These are phyloP conservation scores for Zaprionus nigranus DNA, from an alignment of 1,140 invertebrate species.

Conservation along the genomic window DNA sequence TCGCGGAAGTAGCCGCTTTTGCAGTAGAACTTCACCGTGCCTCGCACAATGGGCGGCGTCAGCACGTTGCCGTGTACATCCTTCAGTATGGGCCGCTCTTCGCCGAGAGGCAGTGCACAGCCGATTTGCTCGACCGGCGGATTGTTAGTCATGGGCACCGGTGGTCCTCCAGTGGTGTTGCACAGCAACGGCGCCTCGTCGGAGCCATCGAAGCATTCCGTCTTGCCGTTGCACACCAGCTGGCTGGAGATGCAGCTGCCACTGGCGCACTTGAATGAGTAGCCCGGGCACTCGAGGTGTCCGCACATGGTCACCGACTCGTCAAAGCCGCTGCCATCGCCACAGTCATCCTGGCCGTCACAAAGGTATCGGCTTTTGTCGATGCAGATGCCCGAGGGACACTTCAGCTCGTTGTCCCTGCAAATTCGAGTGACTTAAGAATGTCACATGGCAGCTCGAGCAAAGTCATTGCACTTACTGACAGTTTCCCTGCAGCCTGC, in stretches of 20 bases:
- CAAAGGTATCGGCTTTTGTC: constrained; percentile 81
- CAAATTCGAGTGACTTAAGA: not conserved
- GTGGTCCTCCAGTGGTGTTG: constrained; percentile 74
- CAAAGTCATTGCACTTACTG: constrained; percentile 42
- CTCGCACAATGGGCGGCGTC: constrained; percentile 26
- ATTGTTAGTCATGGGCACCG: not conserved
- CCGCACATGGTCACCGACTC: constrained; percentile 86
- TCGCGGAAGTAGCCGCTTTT: constrained; percentile 39
- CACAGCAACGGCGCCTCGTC: constrained; percentile 85
- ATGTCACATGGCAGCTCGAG: no score
- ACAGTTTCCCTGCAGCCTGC: constrained; percentile 46
- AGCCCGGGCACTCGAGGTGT: constrained; percentile 82
- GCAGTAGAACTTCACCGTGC: constrained; percentile 56
- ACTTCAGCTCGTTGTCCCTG: constrained; percentile 63
- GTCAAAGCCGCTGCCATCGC: constrained; percentile 86
- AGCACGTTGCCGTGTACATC: constrained; percentile 21
- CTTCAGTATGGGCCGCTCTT: constrained; percentile 50
- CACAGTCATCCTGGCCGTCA: constrained; percentile 86
- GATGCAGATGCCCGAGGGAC: constrained; percentile 72
- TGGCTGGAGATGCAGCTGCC: constrained; percentile 87
- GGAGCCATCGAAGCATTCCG: constrained; percentile 89
- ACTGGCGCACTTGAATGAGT: constrained; percentile 86
- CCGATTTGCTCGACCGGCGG: constrained; percentile 27
- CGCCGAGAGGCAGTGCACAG: constrained; percentile 49
- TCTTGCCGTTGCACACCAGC: constrained; percentile 86